A percentile compares a stretch with the other conserved stretches of the same genome.
phyloP scores from a whole-genome alignment of 2,888 invertebrate species.

The Rhimphoctona megacephalus region DNA sequence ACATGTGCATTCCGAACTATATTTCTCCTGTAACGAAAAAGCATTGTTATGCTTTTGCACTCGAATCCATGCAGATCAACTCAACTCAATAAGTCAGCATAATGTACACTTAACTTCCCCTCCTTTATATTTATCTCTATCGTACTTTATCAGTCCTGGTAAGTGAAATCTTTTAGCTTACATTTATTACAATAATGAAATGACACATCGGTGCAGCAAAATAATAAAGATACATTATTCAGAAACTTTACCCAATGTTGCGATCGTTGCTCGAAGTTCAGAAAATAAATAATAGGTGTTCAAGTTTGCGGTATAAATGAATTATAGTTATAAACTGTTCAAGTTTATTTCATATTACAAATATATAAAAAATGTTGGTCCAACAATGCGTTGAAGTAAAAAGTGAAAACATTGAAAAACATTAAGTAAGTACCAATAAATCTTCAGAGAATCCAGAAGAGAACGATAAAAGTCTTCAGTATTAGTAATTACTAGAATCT shows the following conservation, averaged over 20 bases:
- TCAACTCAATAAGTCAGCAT: slow-evolving; percentile 18
- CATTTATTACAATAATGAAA: too few relatives aligned
- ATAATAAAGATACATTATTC: too few relatives aligned
- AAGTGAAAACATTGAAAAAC: background rate
- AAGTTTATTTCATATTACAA: too few relatives aligned
- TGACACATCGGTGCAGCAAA: too few relatives aligned
- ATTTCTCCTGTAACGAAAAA: slow-evolving; percentile 54
- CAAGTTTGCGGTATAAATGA: too few relatives aligned
- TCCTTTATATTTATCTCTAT: background rate
- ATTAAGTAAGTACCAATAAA: background rate
- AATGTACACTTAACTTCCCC: background rate
- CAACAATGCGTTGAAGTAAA: background rate
- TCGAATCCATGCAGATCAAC: background rate
- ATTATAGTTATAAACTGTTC: too few relatives aligned
- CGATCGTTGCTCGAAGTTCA: too few relatives aligned
- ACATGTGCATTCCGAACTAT: slow-evolving; percentile 13
- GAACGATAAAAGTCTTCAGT: background rate
- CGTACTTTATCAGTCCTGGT: background rate
- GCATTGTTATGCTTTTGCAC: slow-evolving; percentile 25
- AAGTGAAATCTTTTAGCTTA: too few relatives aligned
- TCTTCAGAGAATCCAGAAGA: background rate
- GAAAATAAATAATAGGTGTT: too few relatives aligned
- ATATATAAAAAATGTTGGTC: background rate
- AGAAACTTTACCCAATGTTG: too few relatives aligned
- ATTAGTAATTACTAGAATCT: too few relatives aligned